Percentiles rank a stretch among this genome's conserved stretches.
Conservation (phyloP, 2,113 vertebrate genomes). For the Megatriorchis doriae region DNA sequence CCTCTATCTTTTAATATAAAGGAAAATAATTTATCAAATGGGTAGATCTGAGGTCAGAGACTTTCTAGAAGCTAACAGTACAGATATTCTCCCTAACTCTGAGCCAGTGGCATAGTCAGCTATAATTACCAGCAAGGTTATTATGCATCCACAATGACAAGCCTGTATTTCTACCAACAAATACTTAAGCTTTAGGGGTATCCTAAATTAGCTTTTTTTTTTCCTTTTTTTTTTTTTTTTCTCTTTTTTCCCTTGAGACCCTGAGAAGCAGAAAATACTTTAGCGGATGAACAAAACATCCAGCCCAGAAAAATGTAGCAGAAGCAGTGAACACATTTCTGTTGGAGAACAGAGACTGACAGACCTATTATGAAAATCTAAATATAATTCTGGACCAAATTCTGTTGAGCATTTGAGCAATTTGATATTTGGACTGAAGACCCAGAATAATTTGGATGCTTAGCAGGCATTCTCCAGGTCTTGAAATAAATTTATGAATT, state of each 20-base stretch:
- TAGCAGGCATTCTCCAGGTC: neutral
- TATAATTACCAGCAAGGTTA: slow-evolving; percentile 22
- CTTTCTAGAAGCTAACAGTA: slow-evolving; percentile 1
- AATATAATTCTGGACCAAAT: neutral
- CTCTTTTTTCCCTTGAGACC: neutral
- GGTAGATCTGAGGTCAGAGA: slow-evolving; percentile 1
- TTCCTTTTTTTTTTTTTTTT: neutral
- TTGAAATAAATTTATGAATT: neutral
- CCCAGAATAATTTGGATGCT: neutral
- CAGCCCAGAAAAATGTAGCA: neutral
- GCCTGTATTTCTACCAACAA: neutral
- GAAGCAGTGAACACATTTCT: neutral
- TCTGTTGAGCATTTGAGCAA: neutral
- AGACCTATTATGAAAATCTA: neutral
- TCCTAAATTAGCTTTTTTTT: slow-evolving; percentile 2
- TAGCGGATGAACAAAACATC: neutral
- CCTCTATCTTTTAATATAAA: slow-evolving; percentile 23
- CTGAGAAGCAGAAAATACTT: slow-evolving; percentile 6
- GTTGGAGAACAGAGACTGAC: neutral
- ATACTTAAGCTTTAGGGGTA: slow-evolving; percentile 11
- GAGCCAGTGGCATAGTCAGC: neutral
- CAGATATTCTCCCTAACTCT: neutral
- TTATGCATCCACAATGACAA: slow-evolving; percentile 11
- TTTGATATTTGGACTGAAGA: neutral
- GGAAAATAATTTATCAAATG: neutral